Evolutionary conservation across 2,113 vertebrate species (phyloP).

Genomic region (Myiozetetes cayanensis): DNA sequence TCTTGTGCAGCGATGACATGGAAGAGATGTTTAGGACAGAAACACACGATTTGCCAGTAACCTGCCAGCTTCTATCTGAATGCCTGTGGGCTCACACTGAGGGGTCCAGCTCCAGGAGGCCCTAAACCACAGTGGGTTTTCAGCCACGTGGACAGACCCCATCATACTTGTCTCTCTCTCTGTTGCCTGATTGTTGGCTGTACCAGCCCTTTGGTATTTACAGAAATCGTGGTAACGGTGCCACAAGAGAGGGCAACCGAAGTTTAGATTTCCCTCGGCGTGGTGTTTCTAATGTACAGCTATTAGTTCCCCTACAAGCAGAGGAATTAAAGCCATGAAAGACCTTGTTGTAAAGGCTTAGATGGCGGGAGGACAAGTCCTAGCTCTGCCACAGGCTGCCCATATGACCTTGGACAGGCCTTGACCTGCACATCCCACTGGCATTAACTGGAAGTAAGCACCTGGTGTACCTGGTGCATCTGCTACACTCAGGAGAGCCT

Average conservation of each 20-base stretch:
- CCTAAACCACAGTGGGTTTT: background rate
- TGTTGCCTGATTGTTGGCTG: background rate
- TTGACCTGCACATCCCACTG: background rate
- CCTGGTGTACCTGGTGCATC: background rate
- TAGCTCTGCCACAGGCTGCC: background rate
- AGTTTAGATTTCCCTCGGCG: background rate
- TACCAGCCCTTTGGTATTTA: background rate
- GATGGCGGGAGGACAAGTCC: background rate
- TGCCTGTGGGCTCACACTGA: background rate
- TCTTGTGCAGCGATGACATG: background rate
- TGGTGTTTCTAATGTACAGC: background rate
- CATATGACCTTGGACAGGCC: background rate
- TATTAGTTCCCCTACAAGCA: background rate
- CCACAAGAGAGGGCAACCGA: background rate
- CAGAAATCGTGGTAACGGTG: background rate
- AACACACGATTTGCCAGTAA: background rate
- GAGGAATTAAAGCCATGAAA: background rate
- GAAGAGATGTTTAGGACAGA: background rate
- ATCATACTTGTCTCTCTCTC: background rate
- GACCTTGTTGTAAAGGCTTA: background rate
- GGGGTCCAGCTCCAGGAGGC: accelerated
- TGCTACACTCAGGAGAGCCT: background rate
- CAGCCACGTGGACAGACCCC: background rate
- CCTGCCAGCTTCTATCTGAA: background rate
- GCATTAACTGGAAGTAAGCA: background rate